Evolutionary conservation across 2,888 invertebrate genomes (phyloP), one percentile per base, ranked within the genome.

Genomic region (Erebia palarica): DNA sequence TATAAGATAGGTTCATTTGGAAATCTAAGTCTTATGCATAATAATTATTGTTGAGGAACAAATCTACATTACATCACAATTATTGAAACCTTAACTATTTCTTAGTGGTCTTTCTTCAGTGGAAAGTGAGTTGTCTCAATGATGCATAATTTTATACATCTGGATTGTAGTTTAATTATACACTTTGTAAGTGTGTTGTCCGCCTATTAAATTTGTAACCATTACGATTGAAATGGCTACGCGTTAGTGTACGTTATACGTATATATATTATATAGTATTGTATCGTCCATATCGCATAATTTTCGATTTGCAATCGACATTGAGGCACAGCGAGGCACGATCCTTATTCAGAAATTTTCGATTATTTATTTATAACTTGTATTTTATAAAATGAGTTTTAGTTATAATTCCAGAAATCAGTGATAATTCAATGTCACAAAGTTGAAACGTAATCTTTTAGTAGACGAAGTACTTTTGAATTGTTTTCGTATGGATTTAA

Each of bases 171-270:
- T 91, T 90, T 91, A 89, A 92, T 90, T 90, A 84, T 87, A 90
- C 92, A 92, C 92, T 91, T 91, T 89, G 85, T 90, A 91, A 91
- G 91, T 91, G 90, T 91, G 86, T 87, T 87, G 89, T 93, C 93
- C 93, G 93, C 93, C 93, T 93, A 93, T 93, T 92, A 89, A 85
- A 78, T 91, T 88, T 91, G 88, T 91, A 90, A 90, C 90, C 91
- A 90, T 91, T 88, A 85, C 87, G 88, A 86, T 87, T 89, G 81
- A 84, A 86, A 89, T 92, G 91, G 90, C 87, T 90, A 91, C 89
- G 87, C 88, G 85, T 88, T 89, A 92, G 90, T 86, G 89, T 92
- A 90, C 87, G 90, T 90, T 87, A 86, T 88, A 78, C 78, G 79
- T 87, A 88, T 86, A 84, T 86, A 86, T 86, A 85, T 85, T 86